Evolutionary conservation across 1,140 invertebrate genomes (phyloP), one percentile per base, ranked within the genome.

Genomic region (Trissolcus basalis): DNA sequence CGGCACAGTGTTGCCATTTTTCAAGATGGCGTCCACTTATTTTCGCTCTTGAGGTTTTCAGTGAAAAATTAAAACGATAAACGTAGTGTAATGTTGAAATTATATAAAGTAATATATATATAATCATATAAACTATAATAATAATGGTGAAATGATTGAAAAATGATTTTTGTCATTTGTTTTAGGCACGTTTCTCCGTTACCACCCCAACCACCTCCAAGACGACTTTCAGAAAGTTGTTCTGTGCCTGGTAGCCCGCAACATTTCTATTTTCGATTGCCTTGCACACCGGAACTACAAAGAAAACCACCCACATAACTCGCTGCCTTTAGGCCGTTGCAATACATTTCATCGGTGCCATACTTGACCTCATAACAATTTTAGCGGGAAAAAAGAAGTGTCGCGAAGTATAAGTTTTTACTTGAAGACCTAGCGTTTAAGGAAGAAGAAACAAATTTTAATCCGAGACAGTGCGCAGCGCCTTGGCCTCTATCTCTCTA

Each of bases 211-310:
- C 90, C 92, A 36, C 91, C 92, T 0, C 87, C 89, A 68, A 84
- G 89, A 39, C 80, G 88, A 60, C 84, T 91, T 1, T 92, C 92
- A 0, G 92, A 93, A 81, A 93, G 92, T 75, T 90, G 81, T 79
- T 92, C 91, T 27, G 91, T 93, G 54, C 92, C 92, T 14, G 92
- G 92, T 41, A 93, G 92, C 43, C 93, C 93, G 27, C 92, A 92
- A 77, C 91, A 93, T 76, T 86, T 91, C 45, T 88, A 91, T 68
- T 89, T 91, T 15, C 89, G 91, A 77, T 90, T 93, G 65, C 92
- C 92, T 80, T 93, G 93, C 76, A 94, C 93, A 4, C 93, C 93
- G 7, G 92, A 94, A 86, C 92, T 92, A 12, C 92, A 93, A 79
- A 88, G 93, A 68, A 90, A 92, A 81, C 88, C 90, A 84, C 89